These are phyloP conservation scores for Glyptemys insculpta DNA, from an alignment of 2,797 vertebrate genomes.

Conservation along the genomic window DNA sequence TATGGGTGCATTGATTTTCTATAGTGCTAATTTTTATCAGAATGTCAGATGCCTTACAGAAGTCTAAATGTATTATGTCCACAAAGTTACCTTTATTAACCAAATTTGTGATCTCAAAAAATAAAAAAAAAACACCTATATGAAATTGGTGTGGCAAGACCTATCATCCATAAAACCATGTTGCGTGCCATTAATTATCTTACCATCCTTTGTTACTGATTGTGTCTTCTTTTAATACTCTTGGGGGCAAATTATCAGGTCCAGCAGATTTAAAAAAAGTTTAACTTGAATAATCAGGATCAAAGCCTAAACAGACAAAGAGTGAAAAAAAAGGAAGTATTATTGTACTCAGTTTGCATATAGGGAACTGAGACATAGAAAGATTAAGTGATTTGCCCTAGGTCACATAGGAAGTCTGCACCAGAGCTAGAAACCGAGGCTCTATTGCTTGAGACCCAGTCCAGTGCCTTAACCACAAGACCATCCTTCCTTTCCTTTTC, in stretches of 20 bases:
- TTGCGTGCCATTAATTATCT: not conserved
- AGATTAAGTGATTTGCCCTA: not conserved
- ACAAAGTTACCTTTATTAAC: not conserved
- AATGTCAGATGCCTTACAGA: not conserved
- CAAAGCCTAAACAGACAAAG: not conserved
- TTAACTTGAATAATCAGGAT: not conserved
- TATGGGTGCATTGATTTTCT: not conserved
- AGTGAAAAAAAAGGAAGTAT: not conserved
- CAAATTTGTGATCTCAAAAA: not conserved
- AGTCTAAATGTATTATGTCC: not conserved
- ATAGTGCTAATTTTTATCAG: not conserved
- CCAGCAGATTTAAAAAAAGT: not conserved
- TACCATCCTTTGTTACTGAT: not conserved
- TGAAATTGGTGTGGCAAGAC: not conserved
- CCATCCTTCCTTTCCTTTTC: not conserved
- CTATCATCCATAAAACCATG: not conserved
- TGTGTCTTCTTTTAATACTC: not conserved
- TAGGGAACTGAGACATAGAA: not conserved
- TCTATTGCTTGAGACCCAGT: not conserved
- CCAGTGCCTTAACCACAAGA: not conserved
- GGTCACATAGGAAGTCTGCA: not conserved
- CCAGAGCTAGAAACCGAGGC: not conserved
- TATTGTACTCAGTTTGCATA: not conserved
- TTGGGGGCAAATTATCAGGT: not conserved
- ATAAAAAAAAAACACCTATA: not conserved